Evolutionary conservation across 2,888 invertebrate species (phyloP), one percentile per base, ranked within the genome.

Genomic region (Rhagophthalmus giganteus): DNA sequence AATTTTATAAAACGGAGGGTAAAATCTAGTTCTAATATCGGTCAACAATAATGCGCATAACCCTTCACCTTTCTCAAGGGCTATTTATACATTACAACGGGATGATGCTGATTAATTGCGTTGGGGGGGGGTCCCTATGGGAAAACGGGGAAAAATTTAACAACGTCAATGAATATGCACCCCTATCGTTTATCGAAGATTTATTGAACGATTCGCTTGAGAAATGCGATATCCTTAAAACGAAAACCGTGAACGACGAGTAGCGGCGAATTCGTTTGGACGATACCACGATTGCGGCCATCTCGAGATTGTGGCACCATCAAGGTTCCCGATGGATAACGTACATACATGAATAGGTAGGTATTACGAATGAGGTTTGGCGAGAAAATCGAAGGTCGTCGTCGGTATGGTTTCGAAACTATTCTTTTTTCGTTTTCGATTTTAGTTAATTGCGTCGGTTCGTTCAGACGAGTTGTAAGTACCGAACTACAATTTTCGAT

Each of bases 21-120:
- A 42, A 37, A 38, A 38, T 53, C 53, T 40, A 41, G 53, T 53
- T 53, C 38, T 37, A 32, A 34, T 35, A 41, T 27, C 40, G 45
- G 41, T 33, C 46, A 32, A 40, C 40, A 42, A 40, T 44, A 27
- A 25, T 10, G 14, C 10, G 8, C 9, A 24, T 42, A 47, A 53
- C 47, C 53, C 53, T 48, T 53, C 41, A 34, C 48, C 47, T 48
- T 52, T 47, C 52, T 52, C 52, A 41, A 41, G 45, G 26, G 49
- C 24, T 32, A 30, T 38, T 42, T 48, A 31, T 53, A 48, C 44
- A 37, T 41, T 40, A 34, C 46, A 38, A 42, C 38, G 33, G 48
- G 37, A 38, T 37, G 41, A 47, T 53, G 53, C 47, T 53, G 53
- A 53, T 53, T 53, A 53, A 53, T 53, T 53, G 48, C 53, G 41